Conservation (phyloP, 23 tunicate species). For the Trididemnum miniatum region DNA sequence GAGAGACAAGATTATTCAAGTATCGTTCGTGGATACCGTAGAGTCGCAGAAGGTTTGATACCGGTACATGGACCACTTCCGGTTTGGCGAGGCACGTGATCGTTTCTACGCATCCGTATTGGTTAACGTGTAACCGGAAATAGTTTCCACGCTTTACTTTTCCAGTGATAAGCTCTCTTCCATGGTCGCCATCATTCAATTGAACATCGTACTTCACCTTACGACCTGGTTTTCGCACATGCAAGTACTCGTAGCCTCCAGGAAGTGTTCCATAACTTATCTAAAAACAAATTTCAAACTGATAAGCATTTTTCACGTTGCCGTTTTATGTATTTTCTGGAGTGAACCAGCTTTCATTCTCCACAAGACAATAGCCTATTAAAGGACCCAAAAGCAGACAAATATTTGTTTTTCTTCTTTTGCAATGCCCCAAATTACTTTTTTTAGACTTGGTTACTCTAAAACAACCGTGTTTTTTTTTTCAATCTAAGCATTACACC, state of each 20-base stretch:
- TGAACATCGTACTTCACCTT: constrained; percentile 49
- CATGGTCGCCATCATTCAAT: constrained; percentile 62
- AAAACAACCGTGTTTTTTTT: no score
- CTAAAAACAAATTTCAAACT: no score
- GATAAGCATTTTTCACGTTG: no score
- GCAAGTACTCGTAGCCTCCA: constrained; percentile 67
- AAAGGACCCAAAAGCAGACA: no score
- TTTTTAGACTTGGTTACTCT: no score
- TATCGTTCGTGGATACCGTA: constrained; percentile 89
- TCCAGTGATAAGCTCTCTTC: constrained; percentile 79
- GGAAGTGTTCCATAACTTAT: constrained; percentile 58
- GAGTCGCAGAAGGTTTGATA: constrained; percentile 62
- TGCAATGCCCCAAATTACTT: no score
- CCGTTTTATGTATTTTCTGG: no score
- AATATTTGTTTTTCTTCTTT: no score
- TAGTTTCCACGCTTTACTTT: constrained; percentile 67
- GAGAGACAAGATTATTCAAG: constrained; percentile 68
- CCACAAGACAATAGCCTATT: no score
- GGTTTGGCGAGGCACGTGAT: constrained; percentile 70
- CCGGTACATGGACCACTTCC: constrained; percentile 30
- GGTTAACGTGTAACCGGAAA: constrained; percentile 92
- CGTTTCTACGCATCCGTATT: constrained; percentile 77
- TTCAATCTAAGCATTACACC: no score
- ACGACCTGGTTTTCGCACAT: constrained; percentile 86
- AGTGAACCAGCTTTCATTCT: no score